Base-by-base conservation (phyloP, 2,797 vertebrate species). In the Pseudopleuronectes americanus region DNA sequence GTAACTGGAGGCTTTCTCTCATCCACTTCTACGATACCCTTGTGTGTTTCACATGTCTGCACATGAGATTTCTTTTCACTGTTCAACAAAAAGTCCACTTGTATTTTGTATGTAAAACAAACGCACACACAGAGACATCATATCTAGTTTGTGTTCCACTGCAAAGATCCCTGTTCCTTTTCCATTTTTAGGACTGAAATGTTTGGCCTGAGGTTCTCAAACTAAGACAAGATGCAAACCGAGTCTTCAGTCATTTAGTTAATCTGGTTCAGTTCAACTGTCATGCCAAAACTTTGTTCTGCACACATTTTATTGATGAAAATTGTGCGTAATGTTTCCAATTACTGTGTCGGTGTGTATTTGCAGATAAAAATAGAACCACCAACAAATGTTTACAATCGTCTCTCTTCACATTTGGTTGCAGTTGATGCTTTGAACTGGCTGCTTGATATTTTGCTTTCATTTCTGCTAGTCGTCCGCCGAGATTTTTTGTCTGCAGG, bases 41-140 rank as follows among this genome's bases (percentile, higher is more conserved):
- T 57, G n/a, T 76, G 61, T 52, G 65, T 61, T 56, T 76, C 54
- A 81, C 51, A 83, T 4, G 70, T 52, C 38, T 6, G 23, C 43
- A 41, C 43, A 33, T 10, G 31, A 33, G 31, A 9, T 33, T 10
- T 33, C n/a, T 41, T 56, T 33, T 9, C n/a, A 21, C 33, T 57
- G 56, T 22, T 22, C 13, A 33, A 38, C 22, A 12, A 45, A 12
- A 41, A 59, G 36, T 14, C 36, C 61, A 54, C 33, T 31, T 57
- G 57, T 54, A n/a, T 41, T 19, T 45, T 64, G 60, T 49, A 48
- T 64, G 51, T 52, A 31, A 69, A 70, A 61, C 43, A 67, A 47
- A 28, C 43, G 12, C 33, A 12, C 43, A 36, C 33, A 36, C 3
- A 21, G 6, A 24, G 17, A 56, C 33, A 70, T 41, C 26, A 13